phyloP scores from a whole-genome alignment of 2,888 invertebrate genomes.

The Aromia moschata region DNA sequence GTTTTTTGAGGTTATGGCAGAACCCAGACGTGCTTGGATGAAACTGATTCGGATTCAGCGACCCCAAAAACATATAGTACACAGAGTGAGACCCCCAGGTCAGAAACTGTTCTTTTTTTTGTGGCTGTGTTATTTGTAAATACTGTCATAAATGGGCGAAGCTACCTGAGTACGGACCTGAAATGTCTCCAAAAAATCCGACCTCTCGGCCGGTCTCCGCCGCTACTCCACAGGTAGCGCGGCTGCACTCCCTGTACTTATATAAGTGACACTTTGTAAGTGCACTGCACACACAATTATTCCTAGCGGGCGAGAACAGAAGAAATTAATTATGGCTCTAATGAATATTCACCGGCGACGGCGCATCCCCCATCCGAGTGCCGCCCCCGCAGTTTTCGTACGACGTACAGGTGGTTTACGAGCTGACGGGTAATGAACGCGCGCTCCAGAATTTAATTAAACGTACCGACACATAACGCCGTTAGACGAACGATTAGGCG shows the following conservation, averaged over 20 bases:
- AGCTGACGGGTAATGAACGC: conserved; percentile 16
- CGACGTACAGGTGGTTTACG: conserved; percentile 27
- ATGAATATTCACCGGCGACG: conserved; percentile 33
- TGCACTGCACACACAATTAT: conserved; percentile 21
- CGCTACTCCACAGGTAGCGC: conserved; percentile 4
- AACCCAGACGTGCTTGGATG: no score
- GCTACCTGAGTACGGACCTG: no score
- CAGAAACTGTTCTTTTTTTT: no score
- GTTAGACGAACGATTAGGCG: neutral
- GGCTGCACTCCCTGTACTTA: neutral
- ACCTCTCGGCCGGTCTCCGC: no score
- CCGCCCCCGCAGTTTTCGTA: conserved; percentile 18
- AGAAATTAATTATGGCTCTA: conserved; percentile 33
- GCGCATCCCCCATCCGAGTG: conserved; percentile 6
- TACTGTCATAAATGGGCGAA: no score
- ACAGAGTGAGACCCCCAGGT: no score
- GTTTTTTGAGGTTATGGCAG: no score
- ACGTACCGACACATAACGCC: conserved; percentile 6
- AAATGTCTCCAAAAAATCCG: no score
- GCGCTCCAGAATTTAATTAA: conserved; percentile 9
- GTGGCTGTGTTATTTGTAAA: no score
- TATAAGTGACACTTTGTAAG: conserved; percentile 17
- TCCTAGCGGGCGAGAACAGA: conserved; percentile 28
- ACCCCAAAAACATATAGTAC: no score
- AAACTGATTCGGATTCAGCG: no score